These are phyloP conservation scores for Rutpela maculata DNA, from an alignment of 2,888 invertebrate genomes.

Conservation along the genomic window DNA sequence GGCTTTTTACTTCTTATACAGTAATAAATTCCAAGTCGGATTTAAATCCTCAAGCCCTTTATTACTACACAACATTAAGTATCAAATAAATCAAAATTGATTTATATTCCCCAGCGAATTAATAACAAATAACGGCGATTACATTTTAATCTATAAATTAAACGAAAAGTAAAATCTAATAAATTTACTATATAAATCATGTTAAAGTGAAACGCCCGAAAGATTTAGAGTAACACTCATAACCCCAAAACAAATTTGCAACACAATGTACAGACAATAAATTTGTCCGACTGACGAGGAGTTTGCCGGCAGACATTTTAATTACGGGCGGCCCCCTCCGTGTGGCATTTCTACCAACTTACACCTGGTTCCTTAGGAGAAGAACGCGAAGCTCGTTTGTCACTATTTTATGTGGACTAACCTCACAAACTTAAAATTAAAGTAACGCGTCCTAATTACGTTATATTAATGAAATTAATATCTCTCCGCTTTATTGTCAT, in stretches of 20 bases:
- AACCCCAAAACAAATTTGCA: constrained; percentile 72
- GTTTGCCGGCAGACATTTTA: constrained; percentile 72
- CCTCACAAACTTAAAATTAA: constrained; percentile 59
- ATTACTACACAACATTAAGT: constrained; percentile 42
- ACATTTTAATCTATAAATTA: constrained; percentile 45
- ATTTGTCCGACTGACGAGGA: constrained; percentile 71
- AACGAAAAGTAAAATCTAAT: constrained; percentile 46
- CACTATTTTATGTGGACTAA: constrained; percentile 58
- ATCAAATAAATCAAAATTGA: constrained; percentile 43
- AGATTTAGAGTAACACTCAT: constrained; percentile 66
- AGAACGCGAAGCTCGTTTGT: constrained; percentile 56
- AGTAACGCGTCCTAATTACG: constrained; percentile 65
- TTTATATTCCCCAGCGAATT: constrained; percentile 44
- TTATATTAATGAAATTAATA: constrained; percentile 64
- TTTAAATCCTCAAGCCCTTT: constrained; percentile 33
- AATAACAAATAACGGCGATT: constrained; percentile 43
- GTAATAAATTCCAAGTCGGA: constrained; percentile 29
- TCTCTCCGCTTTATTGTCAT: constrained; percentile 53
- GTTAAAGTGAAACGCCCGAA: constrained; percentile 64
- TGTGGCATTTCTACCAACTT: constrained; percentile 58
- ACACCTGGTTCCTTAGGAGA: constrained; percentile 63
- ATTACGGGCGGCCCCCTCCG: constrained; percentile 68
- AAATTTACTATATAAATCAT: constrained; percentile 45
- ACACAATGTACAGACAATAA: constrained; percentile 71
- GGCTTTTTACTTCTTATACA: constrained; percentile 10